Base-by-base conservation (phyloP, 2,113 vertebrate species). In the Pogonocichla stellata region DNA sequence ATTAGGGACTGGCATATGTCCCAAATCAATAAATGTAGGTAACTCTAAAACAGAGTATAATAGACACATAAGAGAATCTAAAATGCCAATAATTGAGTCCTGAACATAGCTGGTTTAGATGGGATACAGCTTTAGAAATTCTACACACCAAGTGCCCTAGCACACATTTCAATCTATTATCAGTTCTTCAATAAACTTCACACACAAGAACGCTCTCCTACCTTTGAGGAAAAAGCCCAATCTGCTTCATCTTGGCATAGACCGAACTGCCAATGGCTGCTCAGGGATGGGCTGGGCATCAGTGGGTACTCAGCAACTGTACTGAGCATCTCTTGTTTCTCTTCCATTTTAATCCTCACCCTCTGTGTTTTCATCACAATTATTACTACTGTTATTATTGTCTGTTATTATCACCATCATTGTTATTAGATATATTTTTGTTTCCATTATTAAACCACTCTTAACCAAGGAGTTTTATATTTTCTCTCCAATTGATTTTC, bases 21-120 rank as follows among this genome's bases (percentile, higher is more conserved):
- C 96, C 92, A 97, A 93, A 97, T 97, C 96, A 97, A 97, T 97
- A 97, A 91, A 80, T 9, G 6, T 64, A 91, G 87, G 77, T 92
- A 93, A 92, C 48, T 60, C 43, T 61, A 91, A 51, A 92, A 83
- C 71, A 58, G 80, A 88, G 66, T 53, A 57, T 81, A 95, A 93
- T 9, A 10, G 71, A 70, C 80, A 81, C 9, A 5, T 89, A 94
- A 97, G 36, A 92, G 69, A 92, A 96, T 57, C 69, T 61, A 40
- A 88, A 94, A 92, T 23, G n/a, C 88, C 95, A 90, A 81, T 80
- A 91, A 90, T 60, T 64, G 58, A 50, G 67, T 36, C 6, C 31
- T 58, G 47, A 87, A 69, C 10, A 23, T 0, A 26, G 58, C 60
- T 57, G 33, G 29, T 81, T 92, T 57, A 23, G 50, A 78, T 80